phyloP scores from a whole-genome alignment of 2,113 vertebrate genomes.

The Seriola rivoliana region DNA sequence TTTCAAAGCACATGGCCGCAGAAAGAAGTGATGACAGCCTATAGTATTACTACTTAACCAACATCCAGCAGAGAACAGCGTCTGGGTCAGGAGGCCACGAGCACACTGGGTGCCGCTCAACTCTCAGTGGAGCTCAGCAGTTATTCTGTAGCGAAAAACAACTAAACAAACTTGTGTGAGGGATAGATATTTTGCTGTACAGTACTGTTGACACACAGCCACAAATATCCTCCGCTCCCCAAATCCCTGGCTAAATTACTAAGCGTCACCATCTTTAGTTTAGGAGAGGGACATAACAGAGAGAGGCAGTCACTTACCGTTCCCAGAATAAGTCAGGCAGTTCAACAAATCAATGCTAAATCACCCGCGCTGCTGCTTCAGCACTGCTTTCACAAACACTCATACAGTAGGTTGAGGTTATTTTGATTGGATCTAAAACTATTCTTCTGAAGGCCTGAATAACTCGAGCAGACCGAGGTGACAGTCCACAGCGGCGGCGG shows the following conservation, averaged over 20 bases:
- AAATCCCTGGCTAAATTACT: conserved; percentile 64
- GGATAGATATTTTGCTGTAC: conserved; percentile 30
- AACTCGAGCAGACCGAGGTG: conserved; percentile 42
- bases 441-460: conserved; percentile 58
- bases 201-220: conserved; percentile 30
- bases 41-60: conserved; percentile 45
- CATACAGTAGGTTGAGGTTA: conserved; percentile 54
- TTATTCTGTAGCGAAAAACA: conserved; percentile 45
- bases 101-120: conserved; percentile 24
- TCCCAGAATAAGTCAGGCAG: conserved; percentile 33
- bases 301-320: conserved; percentile 45
- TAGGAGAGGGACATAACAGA: conserved; percentile 34
- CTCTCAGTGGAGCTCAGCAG: conserved; percentile 47
- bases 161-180: conserved; percentile 33
- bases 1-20: conserved; percentile 30
- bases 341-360: conserved; percentile 53
- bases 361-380: conserved; percentile 19
- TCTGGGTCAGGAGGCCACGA: conserved; percentile 49
- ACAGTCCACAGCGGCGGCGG: conserved; percentile 18
- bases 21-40: conserved; percentile 41
- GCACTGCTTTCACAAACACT: conserved; percentile 4
- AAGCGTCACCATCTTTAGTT: conserved; percentile 40
- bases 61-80: conserved; percentile 43
- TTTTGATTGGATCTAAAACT: conserved; percentile 73
- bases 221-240: conserved; percentile 47